Percentiles rank a stretch among this genome's conserved stretches.
These are phyloP conservation scores for Gasteruption jaculator DNA, from an alignment of 2,888 invertebrate genomes.

Conservation along the genomic window DNA sequence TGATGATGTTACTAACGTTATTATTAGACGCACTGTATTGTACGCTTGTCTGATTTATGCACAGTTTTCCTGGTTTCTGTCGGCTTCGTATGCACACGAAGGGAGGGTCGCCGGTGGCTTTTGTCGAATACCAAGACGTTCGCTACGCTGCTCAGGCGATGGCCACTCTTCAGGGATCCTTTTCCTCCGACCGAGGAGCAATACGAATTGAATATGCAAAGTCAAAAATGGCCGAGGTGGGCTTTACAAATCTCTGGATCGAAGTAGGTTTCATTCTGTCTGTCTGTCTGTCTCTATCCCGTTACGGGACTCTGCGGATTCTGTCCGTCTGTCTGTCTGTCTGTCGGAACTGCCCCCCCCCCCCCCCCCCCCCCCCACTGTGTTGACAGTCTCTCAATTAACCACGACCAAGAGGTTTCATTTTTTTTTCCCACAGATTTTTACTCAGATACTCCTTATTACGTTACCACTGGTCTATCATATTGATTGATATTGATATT, in stretches of 20 bases:
- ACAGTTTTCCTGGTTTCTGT: slow-evolving; percentile 97
- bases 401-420: no score
- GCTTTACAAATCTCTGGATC: slow-evolving; percentile 52
- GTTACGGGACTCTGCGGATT: no score
- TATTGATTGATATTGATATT: no score
- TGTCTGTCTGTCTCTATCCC: slow-evolving; percentile 7
- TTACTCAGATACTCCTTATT: no score
- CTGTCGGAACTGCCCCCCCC: slow-evolving; percentile 1
- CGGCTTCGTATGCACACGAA: slow-evolving; percentile 93
- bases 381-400: no score
- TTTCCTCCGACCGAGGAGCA: slow-evolving; percentile 94
- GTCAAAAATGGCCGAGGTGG: slow-evolving; percentile 92
- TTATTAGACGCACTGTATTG: no score
- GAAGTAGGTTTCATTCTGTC: slow-evolving; percentile 55
- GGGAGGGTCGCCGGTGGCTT: slow-evolving; percentile 91
- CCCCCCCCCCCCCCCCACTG: neutral
- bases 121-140: slow-evolving; percentile 95
- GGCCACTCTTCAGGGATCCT: slow-evolving; percentile 91
- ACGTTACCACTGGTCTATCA: no score
- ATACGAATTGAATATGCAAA: slow-evolving; percentile 99
- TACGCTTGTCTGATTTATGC: slow-evolving; percentile 56
- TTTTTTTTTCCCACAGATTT: no score
- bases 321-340: slow-evolving; percentile 11
- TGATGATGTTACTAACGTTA: no score
- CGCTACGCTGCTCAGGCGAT: slow-evolving; percentile 88